Evolutionary conservation across 2,888 invertebrate species (phyloP), one percentile per base, ranked within the genome.

Genomic region (Drosophila anomalipes): DNA sequence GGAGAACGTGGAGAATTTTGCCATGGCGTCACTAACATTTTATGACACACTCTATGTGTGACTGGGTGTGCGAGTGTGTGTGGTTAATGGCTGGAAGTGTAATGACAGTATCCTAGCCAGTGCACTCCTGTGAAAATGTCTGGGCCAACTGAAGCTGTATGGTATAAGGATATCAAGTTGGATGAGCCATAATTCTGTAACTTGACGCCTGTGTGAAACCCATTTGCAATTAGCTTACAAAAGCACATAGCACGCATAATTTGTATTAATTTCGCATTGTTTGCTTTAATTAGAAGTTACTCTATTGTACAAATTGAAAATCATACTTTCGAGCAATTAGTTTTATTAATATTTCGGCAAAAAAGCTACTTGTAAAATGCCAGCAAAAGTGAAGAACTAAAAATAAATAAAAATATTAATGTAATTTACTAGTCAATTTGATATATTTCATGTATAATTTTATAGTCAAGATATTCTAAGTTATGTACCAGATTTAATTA

Each of bases 71-170:
- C 39, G 51, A 32, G 16, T 51, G 57, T 58, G 53, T 80, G 85
- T 57, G 76, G 60, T 85, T 86, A 90, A 90, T 90, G 86, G 81
- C 81, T 90, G 83, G 86, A 79, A 88, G 90, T 77, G 79, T 81
- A 85, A 83, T 90, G 90, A 81, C 78, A 76, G 70, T 63, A 69
- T 77, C 59, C 57, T 61, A 19, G 44, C 16, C 56, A 37, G 33
- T 76, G 65, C 65, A 82, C 74, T 69, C 57, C 75, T 66, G 47
- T 22, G 39, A 60, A 74, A 79, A 61, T 44, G 44, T 54, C 35
- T 41, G 30, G n/a, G 51, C 53, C 39, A 33, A n/a, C 30, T 4
- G 51, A 49, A 28, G 44, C 67, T 41, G 52, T 56, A 56, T 62
- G 12, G 47, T 19, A 54, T 84, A 79, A 81, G 70, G 54, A 61